Evolutionary conservation across 2,797 vertebrate genomes (phyloP).

Genomic region (Poecilia wingei): DNA sequence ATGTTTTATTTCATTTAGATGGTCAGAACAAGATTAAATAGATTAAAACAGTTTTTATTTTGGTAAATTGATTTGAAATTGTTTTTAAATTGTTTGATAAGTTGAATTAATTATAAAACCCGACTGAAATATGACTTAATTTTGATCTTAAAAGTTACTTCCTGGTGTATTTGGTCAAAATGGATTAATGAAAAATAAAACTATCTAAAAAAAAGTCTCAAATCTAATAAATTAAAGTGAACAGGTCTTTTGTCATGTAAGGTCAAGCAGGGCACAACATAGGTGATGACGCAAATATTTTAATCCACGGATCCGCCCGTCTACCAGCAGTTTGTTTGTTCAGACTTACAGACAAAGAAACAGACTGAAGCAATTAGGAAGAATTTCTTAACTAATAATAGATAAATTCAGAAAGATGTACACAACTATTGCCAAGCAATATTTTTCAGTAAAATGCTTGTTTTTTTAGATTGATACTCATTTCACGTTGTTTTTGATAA

Average conservation of each 20-base stretch:
- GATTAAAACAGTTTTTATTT: background rate
- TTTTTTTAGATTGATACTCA: background rate
- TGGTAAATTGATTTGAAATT: background rate
- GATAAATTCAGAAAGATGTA: background rate
- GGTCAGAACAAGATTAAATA: background rate
- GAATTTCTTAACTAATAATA: background rate
- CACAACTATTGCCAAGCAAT: background rate
- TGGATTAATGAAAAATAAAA: background rate
- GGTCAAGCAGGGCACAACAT: background rate
- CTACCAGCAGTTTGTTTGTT: background rate
- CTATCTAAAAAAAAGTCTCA: background rate
- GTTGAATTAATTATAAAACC: background rate
- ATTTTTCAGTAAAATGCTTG: background rate
- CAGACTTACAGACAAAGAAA: background rate
- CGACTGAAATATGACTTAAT: background rate
- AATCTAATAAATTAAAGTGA: background rate
- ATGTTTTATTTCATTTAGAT: background rate
- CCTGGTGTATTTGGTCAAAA: background rate
- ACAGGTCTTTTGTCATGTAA: background rate
- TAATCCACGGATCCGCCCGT: background rate
- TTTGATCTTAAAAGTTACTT: background rate
- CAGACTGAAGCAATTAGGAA: background rate
- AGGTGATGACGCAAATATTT: background rate
- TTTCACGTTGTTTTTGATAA: background rate
- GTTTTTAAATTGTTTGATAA: background rate